Base-by-base conservation (phyloP, 2,797 vertebrate genomes). In the Gobionotothen gibberifrons region DNA sequence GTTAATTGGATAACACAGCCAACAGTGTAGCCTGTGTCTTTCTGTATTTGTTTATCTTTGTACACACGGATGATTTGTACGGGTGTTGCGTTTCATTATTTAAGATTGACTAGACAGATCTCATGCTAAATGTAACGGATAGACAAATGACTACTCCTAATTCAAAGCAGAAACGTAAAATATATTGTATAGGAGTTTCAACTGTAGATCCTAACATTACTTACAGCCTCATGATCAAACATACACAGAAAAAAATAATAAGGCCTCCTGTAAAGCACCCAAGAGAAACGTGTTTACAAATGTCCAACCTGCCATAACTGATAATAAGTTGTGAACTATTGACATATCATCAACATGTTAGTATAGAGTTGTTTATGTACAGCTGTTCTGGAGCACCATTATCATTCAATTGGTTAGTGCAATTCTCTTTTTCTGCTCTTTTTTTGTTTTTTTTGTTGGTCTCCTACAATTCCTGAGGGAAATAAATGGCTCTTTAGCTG, bases 1-100 rank as follows among this genome's bases (percentile, higher is more conserved):
- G 64, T 82, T 82, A 75, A 74, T 79, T 57, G 47, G 52, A 43
- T 54, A 60, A 76, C 60, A 26, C 15, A 14, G 55, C 46, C 26
- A 69, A 12, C 52, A 43, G 19, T 13, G 60, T 9, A 40, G 16
- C 5, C 15, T 54, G 39, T 26, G 11, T 47, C 10, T 29, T 42
- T 26, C 2, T 4, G 5, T 49, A 12, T 79, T 17, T 69, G 21
- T 56, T 26, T 17, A 17, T 71, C n/a, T 69, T 14, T 61, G 11
- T 39, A 1, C 40, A 13, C 9, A 14, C 15, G 9, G 9, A 14
- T 15, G 14, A 60, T 49, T 71, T 62, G 61, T 26, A 15, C n/a
- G 17, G 48, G 57, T 46, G 11, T 5, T 36, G 3, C 12, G 0
- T 63, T 49, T 46, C 17, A 26, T 39, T 62, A 15, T 42, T 59